Base-by-base conservation (phyloP, 2,113 vertebrate genomes). In the Nannobrachium achirus region DNA sequence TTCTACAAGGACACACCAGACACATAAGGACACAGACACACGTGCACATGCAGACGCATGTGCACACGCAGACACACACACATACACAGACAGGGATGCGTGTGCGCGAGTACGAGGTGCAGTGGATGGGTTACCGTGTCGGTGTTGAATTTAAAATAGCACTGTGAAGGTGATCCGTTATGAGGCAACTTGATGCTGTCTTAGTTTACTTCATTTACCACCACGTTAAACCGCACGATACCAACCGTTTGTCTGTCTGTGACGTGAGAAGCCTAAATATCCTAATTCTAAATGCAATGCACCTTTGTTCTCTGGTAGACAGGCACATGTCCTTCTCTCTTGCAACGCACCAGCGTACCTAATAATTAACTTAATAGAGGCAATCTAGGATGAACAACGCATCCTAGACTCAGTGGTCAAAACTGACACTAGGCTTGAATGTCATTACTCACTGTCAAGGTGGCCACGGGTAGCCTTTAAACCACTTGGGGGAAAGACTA, bases 1-100 rank as follows among this genome's bases (percentile, higher is more conserved):
- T 76, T 85, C 59, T 73, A 69, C 69, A 44, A 41, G 50, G 58
- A 80, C 75, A 74, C 68, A 53, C 9, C 9, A 14, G 15, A 15
- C 13, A 39, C 55, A 7, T 25, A 13, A 18, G 33, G 18, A 40
- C 55, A 56, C 55, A 46, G 4, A 7, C 44, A 10, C 10, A 10
- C 44, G 9, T 4, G 6, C 9, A 14, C 44, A 10, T 6, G 2
- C 44, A 45, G 2, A 45, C 44, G 6, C 44, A 45, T 6, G 6
- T 6, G 2, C 9, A 9, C 44, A 9, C 9, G 7, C 44, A 10
- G 2, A 10, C 53, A 56, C 53, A 38, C 61, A 76, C 56, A 79
- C 76, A 61, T 51, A 66, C 71, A 69, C 56, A 56, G 67, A 45
- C 64, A 25, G 69, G 67, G 55, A 45, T 8, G 66, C 45, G 62